Evolutionary conservation across 2,113 vertebrate species (phyloP).

Genomic region (Shinisaurus crocodilurus): DNA sequence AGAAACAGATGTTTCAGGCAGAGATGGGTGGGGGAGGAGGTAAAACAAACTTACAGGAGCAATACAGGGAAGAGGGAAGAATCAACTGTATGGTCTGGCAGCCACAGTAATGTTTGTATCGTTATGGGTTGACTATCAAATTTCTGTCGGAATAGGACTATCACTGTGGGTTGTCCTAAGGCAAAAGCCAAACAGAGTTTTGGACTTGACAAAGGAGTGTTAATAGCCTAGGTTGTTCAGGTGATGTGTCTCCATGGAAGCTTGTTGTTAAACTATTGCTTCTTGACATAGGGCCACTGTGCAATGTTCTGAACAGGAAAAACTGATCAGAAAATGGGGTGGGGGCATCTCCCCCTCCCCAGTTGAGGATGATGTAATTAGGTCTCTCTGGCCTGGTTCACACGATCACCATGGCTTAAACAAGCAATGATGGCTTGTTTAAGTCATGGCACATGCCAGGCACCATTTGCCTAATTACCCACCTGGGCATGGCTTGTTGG

Average conservation of each 20-base stretch:
- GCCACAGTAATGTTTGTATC: not conserved
- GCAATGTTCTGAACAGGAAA: not conserved
- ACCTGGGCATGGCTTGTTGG: too few relatives aligned
- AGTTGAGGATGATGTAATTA: not conserved
- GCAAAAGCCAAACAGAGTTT: not conserved
- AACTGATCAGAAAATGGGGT: not conserved
- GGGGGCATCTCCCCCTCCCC: not conserved
- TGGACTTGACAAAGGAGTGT: not conserved
- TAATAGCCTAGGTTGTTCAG: not conserved
- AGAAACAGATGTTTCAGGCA: not conserved
- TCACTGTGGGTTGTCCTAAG: not conserved
- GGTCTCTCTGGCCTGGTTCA: not conserved
- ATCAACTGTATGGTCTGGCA: not conserved
- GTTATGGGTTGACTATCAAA: not conserved
- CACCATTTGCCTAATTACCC: too few relatives aligned
- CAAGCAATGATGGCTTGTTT: too few relatives aligned
- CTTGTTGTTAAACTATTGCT: not conserved
- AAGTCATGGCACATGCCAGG: too few relatives aligned
- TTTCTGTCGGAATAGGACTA: not conserved
- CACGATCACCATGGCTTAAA: too few relatives aligned
- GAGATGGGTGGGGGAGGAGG: not conserved
- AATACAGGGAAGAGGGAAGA: not conserved
- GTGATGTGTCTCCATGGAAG: not conserved
- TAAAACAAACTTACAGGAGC: not conserved
- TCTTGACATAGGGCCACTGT: not conserved